Conservation (phyloP, 2,888 invertebrate species). For the Drosophila acutilabella region DNA sequence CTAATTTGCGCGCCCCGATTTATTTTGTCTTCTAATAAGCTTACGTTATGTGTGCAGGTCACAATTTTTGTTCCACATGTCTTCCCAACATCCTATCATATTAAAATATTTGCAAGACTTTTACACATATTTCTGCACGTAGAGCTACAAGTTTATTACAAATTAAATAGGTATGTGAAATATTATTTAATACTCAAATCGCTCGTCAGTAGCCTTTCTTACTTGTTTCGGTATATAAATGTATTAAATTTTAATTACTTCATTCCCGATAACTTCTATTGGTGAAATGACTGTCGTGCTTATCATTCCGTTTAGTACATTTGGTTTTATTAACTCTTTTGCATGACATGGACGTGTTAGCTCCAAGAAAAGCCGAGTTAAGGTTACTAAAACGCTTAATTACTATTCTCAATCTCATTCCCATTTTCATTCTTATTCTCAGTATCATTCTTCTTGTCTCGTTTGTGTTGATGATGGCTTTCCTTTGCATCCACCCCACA, state of each 20-base stretch:
- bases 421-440: background rate
- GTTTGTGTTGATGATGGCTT: slow-evolving; percentile 10
- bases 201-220: no score
- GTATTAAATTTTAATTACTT: slow-evolving; percentile 1
- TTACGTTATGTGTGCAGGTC: slow-evolving; percentile 49
- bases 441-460: slow-evolving; percentile 5
- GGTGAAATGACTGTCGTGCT: background rate
- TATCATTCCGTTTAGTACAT: slow-evolving; percentile 14
- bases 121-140: background rate
- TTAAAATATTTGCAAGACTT: slow-evolving; percentile 51
- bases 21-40: slow-evolving; percentile 63
- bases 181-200: no score
- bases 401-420: slow-evolving; percentile 49
- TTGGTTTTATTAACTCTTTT: slow-evolving; percentile 68
- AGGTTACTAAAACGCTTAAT: slow-evolving; percentile 70
- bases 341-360: slow-evolving; percentile 59
- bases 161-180: background rate
- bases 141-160: background rate
- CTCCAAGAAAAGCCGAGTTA: slow-evolving; percentile 50
- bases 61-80: slow-evolving; percentile 37
- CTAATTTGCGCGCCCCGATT: slow-evolving; percentile 28
- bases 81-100: background rate
- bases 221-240: no score
- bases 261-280: background rate
- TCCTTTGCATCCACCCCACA: background rate